Conservation (phyloP, 2,888 invertebrate genomes). For the Polydrusus pterygomalis region DNA sequence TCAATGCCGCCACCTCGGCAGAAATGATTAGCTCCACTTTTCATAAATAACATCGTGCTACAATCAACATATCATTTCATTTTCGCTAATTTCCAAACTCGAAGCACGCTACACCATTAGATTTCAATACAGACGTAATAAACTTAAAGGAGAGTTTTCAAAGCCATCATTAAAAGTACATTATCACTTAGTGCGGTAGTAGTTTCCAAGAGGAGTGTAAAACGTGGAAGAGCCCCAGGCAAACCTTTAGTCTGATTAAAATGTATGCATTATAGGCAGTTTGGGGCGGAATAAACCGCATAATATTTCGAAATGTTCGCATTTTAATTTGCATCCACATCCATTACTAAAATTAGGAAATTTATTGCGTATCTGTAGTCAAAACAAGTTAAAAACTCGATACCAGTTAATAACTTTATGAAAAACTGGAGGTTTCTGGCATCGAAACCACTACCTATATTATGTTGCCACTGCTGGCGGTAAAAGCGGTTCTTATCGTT, state of each 20-base stretch:
- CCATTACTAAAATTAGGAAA: conserved; percentile 43
- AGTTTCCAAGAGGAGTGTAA: conserved; percentile 42
- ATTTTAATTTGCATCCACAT: conserved; percentile 36
- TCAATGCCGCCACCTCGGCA: no score
- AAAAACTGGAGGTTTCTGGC: no score
- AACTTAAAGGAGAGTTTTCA: conserved; percentile 37
- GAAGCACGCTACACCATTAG: conserved; percentile 13
- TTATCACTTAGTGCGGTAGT: conserved; percentile 45
- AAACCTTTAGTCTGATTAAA: conserved; percentile 53
- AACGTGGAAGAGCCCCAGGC: conserved; percentile 40
- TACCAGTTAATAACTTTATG: no score
- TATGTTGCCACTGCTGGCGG: no score
- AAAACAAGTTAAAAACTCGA: no score
- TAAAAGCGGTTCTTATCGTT: no score
- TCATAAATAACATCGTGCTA: no score
- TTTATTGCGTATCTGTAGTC: not conserved
- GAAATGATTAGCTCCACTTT: no score
- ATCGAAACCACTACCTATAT: no score
- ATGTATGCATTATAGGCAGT: conserved; percentile 51
- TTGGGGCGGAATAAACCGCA: conserved; percentile 50
- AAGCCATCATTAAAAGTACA: conserved; percentile 48
- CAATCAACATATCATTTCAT: not conserved
- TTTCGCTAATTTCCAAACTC: not conserved
- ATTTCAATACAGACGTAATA: conserved; percentile 30
- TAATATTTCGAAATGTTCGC: conserved; percentile 48